phyloP scores from a whole-genome alignment of 2,113 vertebrate species.

The Aphelocoma coerulescens region DNA sequence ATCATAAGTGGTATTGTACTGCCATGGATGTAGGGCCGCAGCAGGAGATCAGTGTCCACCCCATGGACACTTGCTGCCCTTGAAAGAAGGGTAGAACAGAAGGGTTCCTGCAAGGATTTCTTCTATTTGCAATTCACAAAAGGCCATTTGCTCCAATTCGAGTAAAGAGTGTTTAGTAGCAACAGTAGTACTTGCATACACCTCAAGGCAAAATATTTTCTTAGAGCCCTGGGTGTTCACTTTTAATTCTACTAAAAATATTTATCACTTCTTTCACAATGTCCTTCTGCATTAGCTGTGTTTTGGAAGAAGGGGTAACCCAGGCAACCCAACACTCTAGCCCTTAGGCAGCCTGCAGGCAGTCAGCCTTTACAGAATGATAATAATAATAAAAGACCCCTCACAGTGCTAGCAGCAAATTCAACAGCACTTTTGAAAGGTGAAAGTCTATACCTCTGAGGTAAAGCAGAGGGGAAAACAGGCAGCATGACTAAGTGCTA shows the following conservation, averaged over 20 bases:
- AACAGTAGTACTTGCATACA: neutral
- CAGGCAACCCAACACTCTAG: neutral
- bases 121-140: neutral
- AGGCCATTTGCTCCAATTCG: neutral
- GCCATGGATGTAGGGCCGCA: neutral
- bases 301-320: neutral
- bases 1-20: rapidly evolving
- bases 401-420: neutral
- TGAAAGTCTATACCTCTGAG: neutral
- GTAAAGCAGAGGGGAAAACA: neutral
- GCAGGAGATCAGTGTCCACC: neutral
- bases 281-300: neutral
- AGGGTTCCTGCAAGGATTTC: neutral
- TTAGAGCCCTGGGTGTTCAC: neutral
- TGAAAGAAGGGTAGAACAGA: neutral
- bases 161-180: neutral
- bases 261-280: neutral
- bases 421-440: neutral
- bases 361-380: neutral
- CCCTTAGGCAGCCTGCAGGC: neutral
- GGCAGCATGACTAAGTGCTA: neutral
- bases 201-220: neutral
- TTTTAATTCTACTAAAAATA: neutral
- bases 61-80: neutral
- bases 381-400: neutral